phyloP scores from a whole-genome alignment of 2,797 vertebrate species.

The Philypnodon macrostomus region DNA sequence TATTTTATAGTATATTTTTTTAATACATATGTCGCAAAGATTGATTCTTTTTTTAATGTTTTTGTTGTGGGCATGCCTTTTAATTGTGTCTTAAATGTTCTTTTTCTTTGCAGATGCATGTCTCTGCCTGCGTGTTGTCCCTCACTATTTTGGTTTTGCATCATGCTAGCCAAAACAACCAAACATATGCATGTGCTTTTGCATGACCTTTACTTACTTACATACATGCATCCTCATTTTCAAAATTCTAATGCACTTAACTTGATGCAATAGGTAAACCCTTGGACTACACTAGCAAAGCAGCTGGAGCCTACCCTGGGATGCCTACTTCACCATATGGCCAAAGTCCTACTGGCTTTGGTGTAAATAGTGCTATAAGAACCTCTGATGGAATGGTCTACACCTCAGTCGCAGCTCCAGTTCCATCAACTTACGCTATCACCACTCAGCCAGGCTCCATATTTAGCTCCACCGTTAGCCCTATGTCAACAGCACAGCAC shows the following conservation, averaged over 20 bases:
- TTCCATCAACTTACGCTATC: constrained; percentile 92
- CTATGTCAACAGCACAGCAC: constrained; percentile 76
- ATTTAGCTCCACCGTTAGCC: constrained; percentile 79
- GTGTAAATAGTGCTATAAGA: constrained; percentile 85
- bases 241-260: constrained; percentile 49
- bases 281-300: constrained; percentile 97
- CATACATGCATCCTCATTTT: constrained; percentile 10
- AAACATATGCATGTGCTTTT: constrained; percentile 85
- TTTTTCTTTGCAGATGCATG: constrained; percentile 85
- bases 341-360: constrained; percentile 83
- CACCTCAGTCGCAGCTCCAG: constrained; percentile 88
- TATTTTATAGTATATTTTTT: constrained; percentile 19
- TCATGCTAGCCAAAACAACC: constrained; percentile 83
- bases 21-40: too few species aligned
- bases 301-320: constrained; percentile 80
- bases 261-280: constrained; percentile 93
- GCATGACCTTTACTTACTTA: constrained; percentile 69
- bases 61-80: constrained; percentile 66
- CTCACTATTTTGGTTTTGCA: constrained; percentile 87
- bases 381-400: constrained; percentile 94
- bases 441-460: constrained; percentile 97
- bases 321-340: constrained; percentile 84
- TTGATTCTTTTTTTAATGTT: constrained; percentile 12
- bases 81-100: constrained; percentile 62
- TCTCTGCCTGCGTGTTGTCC: constrained; percentile 93